These are phyloP conservation scores for Peromyscus californicus DNA, from an alignment of 2,113 vertebrate species.

Conservation along the genomic window DNA sequence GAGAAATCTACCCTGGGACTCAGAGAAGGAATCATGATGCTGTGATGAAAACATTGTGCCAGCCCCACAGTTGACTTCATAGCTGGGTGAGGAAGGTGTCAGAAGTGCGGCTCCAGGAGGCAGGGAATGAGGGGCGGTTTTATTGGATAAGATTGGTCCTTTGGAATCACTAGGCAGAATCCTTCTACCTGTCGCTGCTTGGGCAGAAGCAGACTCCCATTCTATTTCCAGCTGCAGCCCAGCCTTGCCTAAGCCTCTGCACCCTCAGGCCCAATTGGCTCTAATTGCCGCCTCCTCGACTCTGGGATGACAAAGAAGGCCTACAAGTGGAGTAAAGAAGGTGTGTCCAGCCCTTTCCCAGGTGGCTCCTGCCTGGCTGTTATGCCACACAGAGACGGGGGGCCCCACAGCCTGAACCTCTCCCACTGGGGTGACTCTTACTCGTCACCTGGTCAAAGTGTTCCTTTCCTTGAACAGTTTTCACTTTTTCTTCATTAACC, in stretches of 20 bases:
- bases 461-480: not conserved
- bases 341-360: not conserved
- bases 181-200: fast-evolving
- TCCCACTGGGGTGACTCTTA: not conserved
- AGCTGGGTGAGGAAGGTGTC: not conserved
- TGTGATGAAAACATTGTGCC: fast-evolving
- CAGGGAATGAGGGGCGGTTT: not conserved
- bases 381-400: not conserved
- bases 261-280: not conserved
- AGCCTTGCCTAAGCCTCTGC: not conserved
- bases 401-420: not conserved
- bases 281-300: slow-evolving; percentile 24
- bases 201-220: not conserved
- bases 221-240: not conserved
- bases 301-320: slow-evolving; percentile 44
- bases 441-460: not conserved
- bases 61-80: not conserved
- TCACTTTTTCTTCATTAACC: not conserved
- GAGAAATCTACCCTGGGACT: fast-evolving
- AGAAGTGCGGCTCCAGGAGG: not conserved
- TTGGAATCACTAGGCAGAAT: too few species aligned
- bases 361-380: slow-evolving; percentile 19
- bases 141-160: fast-evolving
- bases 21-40: fast-evolving
- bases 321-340: not conserved